These are phyloP conservation scores for Heliocidaris erythrogramma DNA, from an alignment of 35 echinoderm and acorn worm genomes.

Conservation along the genomic window DNA sequence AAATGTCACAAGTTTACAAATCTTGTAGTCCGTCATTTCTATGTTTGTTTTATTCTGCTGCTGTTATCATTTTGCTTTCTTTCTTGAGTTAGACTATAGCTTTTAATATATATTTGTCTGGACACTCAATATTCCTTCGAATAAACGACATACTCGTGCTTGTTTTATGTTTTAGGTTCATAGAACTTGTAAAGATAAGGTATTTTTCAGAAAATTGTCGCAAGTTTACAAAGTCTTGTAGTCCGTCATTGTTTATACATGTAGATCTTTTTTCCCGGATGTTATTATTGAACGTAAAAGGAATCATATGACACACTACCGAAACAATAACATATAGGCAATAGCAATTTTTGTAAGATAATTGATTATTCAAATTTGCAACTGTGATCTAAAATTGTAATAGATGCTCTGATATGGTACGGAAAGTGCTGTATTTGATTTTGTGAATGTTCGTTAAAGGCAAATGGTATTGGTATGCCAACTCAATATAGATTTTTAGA, in stretches of 20 bases:
- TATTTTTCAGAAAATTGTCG: background rate
- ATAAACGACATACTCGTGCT: background rate
- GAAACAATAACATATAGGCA: background rate
- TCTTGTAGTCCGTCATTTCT: background rate
- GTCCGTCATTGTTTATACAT: background rate
- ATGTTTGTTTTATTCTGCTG: background rate
- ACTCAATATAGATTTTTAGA: no score
- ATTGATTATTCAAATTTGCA: no score
- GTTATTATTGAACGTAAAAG: background rate
- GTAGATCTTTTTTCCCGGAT: background rate
- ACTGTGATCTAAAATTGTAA: no score
- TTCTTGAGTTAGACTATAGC: background rate
- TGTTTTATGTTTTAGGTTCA: background rate
- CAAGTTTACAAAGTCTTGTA: background rate
- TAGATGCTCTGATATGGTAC: no score
- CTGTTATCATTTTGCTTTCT: background rate
- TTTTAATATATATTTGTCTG: background rate
- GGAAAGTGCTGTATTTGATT: no score
- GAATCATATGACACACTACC: background rate
- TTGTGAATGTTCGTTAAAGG: no score
- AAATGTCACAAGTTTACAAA: background rate
- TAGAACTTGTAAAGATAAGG: conserved; percentile 3
- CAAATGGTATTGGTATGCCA: no score
- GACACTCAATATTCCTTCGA: background rate
- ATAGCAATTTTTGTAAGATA: background rate